These are phyloP conservation scores for Ennomos quercinarius DNA, from an alignment of 2,888 invertebrate species.

Conservation along the genomic window DNA sequence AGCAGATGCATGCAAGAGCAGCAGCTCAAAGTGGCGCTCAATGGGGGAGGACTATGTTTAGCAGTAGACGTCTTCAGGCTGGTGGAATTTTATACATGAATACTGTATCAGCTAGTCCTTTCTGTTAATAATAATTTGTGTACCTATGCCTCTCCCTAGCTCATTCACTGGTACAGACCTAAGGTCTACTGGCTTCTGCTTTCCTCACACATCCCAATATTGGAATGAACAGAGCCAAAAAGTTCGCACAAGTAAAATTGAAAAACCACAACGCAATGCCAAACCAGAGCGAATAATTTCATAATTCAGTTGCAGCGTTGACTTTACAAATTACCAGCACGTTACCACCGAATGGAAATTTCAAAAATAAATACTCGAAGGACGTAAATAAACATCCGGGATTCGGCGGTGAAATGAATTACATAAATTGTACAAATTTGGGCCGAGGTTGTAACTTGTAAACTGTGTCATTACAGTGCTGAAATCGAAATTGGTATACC, in stretches of 20 bases:
- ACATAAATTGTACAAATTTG: slow-evolving; percentile 47
- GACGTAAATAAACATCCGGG: slow-evolving; percentile 47
- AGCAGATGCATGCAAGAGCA: too few relatives aligned
- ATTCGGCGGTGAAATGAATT: slow-evolving; percentile 48
- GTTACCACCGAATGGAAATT: slow-evolving; percentile 43
- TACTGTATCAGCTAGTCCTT: too few relatives aligned
- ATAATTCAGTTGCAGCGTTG: slow-evolving; percentile 51
- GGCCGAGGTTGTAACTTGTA: slow-evolving; percentile 1
- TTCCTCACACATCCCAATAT: too few relatives aligned
- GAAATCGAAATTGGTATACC: slow-evolving; percentile 2
- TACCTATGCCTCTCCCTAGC: too few relatives aligned
- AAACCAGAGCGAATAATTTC: slow-evolving; percentile 47
- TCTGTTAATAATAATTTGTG: too few relatives aligned
- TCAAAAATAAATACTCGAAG: slow-evolving; percentile 53
- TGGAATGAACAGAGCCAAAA: not conserved
- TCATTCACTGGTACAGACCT: too few relatives aligned
- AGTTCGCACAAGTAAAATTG: slow-evolving; percentile 24
- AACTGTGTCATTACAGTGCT: slow-evolving; percentile 12
- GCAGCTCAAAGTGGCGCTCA: too few relatives aligned
- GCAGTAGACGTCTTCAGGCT: too few relatives aligned
- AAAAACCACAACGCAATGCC: slow-evolving; percentile 30
- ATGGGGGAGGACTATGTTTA: too few relatives aligned
- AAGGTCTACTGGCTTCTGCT: too few relatives aligned
- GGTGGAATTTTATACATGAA: too few relatives aligned
- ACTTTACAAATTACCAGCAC: slow-evolving; percentile 46